Base-by-base conservation (phyloP, 2,888 invertebrate species). In the Eilema griseolum region DNA sequence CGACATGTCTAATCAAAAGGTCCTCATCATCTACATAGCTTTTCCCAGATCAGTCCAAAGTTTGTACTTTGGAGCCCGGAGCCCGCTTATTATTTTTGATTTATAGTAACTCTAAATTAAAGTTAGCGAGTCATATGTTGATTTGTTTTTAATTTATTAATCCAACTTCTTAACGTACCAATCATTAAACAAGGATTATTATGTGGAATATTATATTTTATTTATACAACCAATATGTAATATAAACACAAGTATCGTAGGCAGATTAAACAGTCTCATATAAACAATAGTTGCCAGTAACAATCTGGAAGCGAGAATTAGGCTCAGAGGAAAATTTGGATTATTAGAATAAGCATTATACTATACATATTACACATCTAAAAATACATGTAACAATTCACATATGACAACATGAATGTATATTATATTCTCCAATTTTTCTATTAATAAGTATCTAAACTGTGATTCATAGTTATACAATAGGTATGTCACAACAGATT, bases 141-240 rank as follows among this genome's bases (percentile, higher is more conserved):
- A 46, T 46, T 11, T 24, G 4, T 23, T 14, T 59, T 46, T 46
- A 10, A 16, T 12, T 28, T 11, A 20, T 12, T 46, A n/a, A 24
- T 52, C 20, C 12, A 46, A 52, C 2, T 28, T 23, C 23, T 14
- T 41, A 16, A 10, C 23, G 28, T 33, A 33, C 57, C 23, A 65
- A 65, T 65, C 28, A 66, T 57, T 66, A 82, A 73, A 81, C 41
- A 82, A 82, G 67, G 57, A 37, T 71, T 72, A 70, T 69, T 73
- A 71, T 69, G 74, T 63, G 72, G 67, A 72, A 75, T 75, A 79
- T 73, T 71, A 74, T 72, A 73, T 74, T 82, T 82, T 82, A 82
- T 82, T 81, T 78, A 82, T 80, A 77, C 75, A 80, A 77, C 74
- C 72, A 82, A 61, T 80, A 74, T 78, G 71, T 71, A 73, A 72